phyloP scores from a whole-genome alignment of 1,140 invertebrate genomes.

The Drosophila busckii region DNA sequence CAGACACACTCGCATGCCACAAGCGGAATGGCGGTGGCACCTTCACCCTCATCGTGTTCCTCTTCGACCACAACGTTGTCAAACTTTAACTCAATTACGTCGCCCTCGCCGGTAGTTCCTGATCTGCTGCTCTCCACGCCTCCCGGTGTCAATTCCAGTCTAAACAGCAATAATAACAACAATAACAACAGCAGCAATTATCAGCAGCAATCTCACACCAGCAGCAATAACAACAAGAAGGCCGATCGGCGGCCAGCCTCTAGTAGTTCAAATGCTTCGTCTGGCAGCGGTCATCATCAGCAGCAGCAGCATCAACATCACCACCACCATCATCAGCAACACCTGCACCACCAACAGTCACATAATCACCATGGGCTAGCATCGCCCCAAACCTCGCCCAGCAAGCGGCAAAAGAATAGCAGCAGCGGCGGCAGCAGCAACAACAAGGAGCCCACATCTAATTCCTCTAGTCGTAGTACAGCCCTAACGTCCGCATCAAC shows the following conservation, averaged over 20 bases:
- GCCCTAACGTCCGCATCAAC: conserved; percentile 41
- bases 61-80: conserved; percentile 67
- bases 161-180: conserved; percentile 35
- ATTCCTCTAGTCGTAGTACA: conserved; percentile 64
- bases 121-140: conserved; percentile 70
- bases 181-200: conserved; percentile 31
- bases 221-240: conserved; percentile 46
- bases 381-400: conserved; percentile 70
- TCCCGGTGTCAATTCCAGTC: conserved; percentile 63
- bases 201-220: conserved; percentile 35
- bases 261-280: conserved; percentile 36
- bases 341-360: conserved; percentile 54
- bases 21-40: conserved; percentile 51
- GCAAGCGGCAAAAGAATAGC: conserved; percentile 68
- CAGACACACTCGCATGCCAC: conserved; percentile 23
- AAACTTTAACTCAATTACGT: conserved; percentile 76
- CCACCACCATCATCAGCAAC: conserved; percentile 46
- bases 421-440: conserved; percentile 37
- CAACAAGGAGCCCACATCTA: conserved; percentile 58
- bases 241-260: conserved; percentile 61
- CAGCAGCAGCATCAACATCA: conserved; percentile 23
- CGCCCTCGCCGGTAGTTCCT: conserved; percentile 74
- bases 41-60: conserved; percentile 63
- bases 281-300: conserved; percentile 19
- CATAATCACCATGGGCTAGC: conserved; percentile 60